Base-by-base conservation (phyloP, 2,888 invertebrate genomes). In the Ariolimax columbianus region DNA sequence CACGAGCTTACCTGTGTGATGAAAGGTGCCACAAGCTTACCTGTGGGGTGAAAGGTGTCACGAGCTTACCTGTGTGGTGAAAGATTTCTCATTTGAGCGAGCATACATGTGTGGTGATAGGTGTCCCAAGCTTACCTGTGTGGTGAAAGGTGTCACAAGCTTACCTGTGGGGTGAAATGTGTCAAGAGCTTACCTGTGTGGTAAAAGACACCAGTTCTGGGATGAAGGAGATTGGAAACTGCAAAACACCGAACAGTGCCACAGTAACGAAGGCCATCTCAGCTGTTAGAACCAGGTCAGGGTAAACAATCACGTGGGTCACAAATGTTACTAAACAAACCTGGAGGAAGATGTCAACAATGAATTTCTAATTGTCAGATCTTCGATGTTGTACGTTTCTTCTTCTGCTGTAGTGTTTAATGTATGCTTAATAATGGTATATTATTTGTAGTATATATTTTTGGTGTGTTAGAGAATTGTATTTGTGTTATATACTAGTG, bases 141-240 rank as follows among this genome's bases (percentile, higher is more conserved):
- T 63, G 14, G 63, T 63, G 1, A 63, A 30, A 30, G 4, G 4
- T 11, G 4, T 59, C 23, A 23, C n/a, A n/a, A 23, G 4, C 59
- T 59, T 59, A 59, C 59, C 26, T 59, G 11, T 59, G 11, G n/a
- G 30, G 63, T 63, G 7, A 63, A 30, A 30, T n/a, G 26, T 7
- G 9, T 72, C 40, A 40, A 26, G n/a, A n/a, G 9, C 73, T 73
- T 73, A 88, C 88, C 88, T 88, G 87, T 33, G 87, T 77, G 19
- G 87, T 85, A 36, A 83, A 84, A n/a, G 83, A 84, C 33, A 88
- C 84, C 72, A 86, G 86, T 51, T 98, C 97, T 93, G 98, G 98
- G 95, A 98, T 96, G 97, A 98, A 97, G 92, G 97, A 97, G 94
- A 99, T 96, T 92, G 99, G 98, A 94, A 98, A 97, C 94, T 93